Base-by-base conservation (phyloP, 2,888 invertebrate genomes). In the Slavum lentiscoides region DNA sequence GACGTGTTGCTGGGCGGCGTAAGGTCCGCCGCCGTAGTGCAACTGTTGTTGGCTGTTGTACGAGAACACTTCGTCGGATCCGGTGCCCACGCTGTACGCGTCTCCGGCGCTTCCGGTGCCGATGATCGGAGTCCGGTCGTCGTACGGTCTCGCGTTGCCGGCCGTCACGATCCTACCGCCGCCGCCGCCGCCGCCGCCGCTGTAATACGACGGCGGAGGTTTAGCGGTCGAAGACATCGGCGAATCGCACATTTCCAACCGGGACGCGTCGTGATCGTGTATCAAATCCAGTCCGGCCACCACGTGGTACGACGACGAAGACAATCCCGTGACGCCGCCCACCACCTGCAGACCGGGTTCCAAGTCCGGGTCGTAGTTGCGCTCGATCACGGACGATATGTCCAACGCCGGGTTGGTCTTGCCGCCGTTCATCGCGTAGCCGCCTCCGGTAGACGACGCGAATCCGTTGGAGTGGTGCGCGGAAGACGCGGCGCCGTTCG, bases 201-300 rank as follows among this genome's bases (percentile, higher is more conserved):
- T 94, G 70, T 94, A 87, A 15, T 93, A 93, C n/a, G 93, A 92
- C 17, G 94, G 93, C 85, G 94, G 94, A 86, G 94, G 94, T 2
- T 92, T 92, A 85, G 93, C 93, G 82, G 91, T 90, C 82, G 89
- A 90, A 84, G 77, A 80, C 70, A 80, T 69, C 5, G 77, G 77
- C 19, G 77, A 80, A n/a, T 80, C 77, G 58, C 77, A 80, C 77
- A 80, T 82, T 21, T 74, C 82, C 61, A 74, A 23, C 9, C 82
- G 59, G 19, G 82, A 74, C 2, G 82, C 74, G 74, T 74, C 74
- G 74, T 74, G 82, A 30, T 82, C 74, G 82, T 82, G 74, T 37
- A 82, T 68, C 37, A 74, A 19, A 62, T 82, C 74, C 19, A 74
- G 55, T 2, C 74, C 82, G 75, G 74, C 49, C 19, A 74, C 49